These are phyloP conservation scores for Stichopus horrens DNA, from an alignment of 53 echinoderm and acorn worm species.

Conservation along the genomic window DNA sequence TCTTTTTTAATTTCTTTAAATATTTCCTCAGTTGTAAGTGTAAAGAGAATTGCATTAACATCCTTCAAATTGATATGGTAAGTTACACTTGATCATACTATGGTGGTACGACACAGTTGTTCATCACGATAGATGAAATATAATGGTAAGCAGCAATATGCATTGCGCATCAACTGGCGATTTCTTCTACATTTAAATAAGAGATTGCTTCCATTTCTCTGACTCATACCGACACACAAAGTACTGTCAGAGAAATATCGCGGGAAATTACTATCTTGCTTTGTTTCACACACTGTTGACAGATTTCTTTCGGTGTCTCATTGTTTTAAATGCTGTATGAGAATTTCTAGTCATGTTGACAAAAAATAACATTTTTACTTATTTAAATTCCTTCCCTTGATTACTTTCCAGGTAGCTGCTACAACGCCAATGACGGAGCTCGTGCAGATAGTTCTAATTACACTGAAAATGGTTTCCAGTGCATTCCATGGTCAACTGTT, in stretches of 20 bases:
- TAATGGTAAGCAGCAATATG: no score
- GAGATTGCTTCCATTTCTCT: no score
- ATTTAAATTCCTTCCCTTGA: not conserved
- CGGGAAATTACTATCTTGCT: not conserved
- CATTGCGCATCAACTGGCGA: no score
- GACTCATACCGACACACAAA: not conserved
- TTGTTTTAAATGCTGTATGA: not conserved
- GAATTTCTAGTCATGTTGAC: not conserved
- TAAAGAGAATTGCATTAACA: not conserved
- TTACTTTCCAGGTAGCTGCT: not conserved
- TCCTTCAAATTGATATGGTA: not conserved
- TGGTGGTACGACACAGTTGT: no score
- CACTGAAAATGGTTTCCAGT: constrained; percentile 5
- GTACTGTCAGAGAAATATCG: not conserved
- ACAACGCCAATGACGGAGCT: not conserved
- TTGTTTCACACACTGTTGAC: not conserved
- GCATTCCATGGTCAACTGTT: not conserved
- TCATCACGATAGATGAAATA: no score
- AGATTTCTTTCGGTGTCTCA: not conserved
- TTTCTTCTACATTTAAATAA: no score
- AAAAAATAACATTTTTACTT: not conserved
- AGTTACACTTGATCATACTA: no score
- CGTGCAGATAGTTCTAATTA: not conserved
- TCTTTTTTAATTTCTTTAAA: not conserved
- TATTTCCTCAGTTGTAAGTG: not conserved